Base-by-base conservation (phyloP, 2,113 vertebrate genomes). In the Sporophila hypoxantha region DNA sequence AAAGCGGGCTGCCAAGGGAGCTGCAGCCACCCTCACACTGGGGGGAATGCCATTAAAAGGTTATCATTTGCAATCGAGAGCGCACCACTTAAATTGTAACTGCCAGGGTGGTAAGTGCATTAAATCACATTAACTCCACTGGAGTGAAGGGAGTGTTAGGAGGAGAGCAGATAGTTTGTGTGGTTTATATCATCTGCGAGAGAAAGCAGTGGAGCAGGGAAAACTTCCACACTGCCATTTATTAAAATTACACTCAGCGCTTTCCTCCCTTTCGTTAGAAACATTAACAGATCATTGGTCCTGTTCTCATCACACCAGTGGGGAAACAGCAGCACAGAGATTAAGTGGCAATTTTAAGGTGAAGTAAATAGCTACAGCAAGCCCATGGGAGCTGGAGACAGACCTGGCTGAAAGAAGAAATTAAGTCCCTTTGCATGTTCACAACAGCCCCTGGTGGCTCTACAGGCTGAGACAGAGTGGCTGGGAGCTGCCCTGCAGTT, bases 191-290 rank as follows among this genome's bases (percentile, higher is more conserved):
- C 6, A 14, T 76, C 76, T 71, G 57, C 1, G 0, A 71, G 57
- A 65, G 49, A 36, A 57, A 82, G 80, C 81, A 85, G 50, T 18
- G 32, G 65, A 62, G 36, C 91, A 84, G 85, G 78, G 88, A 91
- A 93, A 82, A 85, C 47, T 85, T 88, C 30, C 76, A 66, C 46
- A 0, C 27, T 52, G 42, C 65, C 46, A 92, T 94, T 92, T 93
- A 85, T 92, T 95, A 90, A 85, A 92, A 92, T 95, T 93, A 94
- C 66, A 20, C 82, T 42, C 82, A 46, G 65, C 3, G 6, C 79
- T 87, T 89, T 36, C 41, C 53, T 89, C 52, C 15, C 46, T 75
- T 44, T 41, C 57, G 36, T 90, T 77, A 71, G 52, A 82, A 95
- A 77, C 68, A 50, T 85, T 85, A 93, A 73, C 85, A 93, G 91